Percentiles rank a stretch among this genome's conserved stretches.
These are phyloP conservation scores for Cyanoliseus patagonus DNA, from an alignment of 2,113 vertebrate species.

Conservation along the genomic window DNA sequence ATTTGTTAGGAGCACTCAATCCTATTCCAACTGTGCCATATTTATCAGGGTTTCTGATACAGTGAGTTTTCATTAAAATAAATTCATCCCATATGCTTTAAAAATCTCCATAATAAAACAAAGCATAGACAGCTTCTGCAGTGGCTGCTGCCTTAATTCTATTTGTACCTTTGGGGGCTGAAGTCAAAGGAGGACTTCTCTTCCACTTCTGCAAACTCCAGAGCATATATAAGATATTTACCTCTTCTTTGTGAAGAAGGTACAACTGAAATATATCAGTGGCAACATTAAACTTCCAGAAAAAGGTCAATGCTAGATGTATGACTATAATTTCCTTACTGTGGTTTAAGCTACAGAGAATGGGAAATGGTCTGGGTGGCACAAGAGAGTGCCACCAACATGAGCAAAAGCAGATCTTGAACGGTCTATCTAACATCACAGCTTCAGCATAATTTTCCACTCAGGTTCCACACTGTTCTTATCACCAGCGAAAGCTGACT, in stretches of 20 bases:
- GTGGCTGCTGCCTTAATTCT: neutral
- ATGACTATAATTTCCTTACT: rapidly evolving
- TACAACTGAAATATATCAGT: rapidly evolving
- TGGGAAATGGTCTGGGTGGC: neutral
- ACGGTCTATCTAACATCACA: neutral
- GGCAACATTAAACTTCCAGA: neutral
- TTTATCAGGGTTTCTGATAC: neutral
- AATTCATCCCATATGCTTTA: constrained; percentile 1
- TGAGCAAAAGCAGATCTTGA: neutral
- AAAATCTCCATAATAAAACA: neutral
- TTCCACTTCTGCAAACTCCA: neutral
- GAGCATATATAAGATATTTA: rapidly evolving
- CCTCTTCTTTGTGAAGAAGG: neutral
- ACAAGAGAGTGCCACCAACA: neutral
- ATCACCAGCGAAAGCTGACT: neutral
- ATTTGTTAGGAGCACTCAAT: neutral
- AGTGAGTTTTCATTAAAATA: constrained; percentile 19
- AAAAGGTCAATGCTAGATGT: rapidly evolving
- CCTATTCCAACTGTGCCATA: neutral
- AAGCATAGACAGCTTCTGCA: neutral
- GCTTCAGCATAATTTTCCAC: neutral
- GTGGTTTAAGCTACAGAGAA: neutral
- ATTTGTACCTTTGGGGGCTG: neutral
- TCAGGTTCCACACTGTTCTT: neutral
- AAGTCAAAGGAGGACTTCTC: neutral